These are phyloP conservation scores for Zaprionus obscuricornis DNA, from an alignment of 2,888 invertebrate genomes.

Conservation along the genomic window DNA sequence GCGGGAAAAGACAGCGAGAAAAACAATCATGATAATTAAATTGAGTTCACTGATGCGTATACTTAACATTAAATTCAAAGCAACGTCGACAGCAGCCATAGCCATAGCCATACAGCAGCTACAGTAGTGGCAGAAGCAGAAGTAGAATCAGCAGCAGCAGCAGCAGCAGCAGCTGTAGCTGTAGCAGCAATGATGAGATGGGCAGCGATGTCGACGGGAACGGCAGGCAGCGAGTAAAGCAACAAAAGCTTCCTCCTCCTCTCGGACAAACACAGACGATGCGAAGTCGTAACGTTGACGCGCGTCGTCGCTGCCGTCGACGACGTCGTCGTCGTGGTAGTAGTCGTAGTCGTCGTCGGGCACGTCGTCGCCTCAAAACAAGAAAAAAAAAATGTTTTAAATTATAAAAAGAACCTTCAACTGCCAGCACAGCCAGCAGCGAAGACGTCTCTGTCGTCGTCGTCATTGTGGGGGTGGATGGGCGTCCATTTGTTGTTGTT, in stretches of 20 bases:
- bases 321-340: constrained; percentile 1
- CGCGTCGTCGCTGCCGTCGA: constrained; percentile 5
- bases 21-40: constrained; percentile 78
- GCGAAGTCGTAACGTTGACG: constrained; percentile 14
- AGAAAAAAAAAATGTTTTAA: constrained; percentile 49
- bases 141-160: constrained; percentile 11
- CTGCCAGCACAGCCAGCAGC: constrained; percentile 47
- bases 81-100: constrained; percentile 28
- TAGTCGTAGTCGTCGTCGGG: constrained; percentile 1
- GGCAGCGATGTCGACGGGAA: neutral
- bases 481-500: constrained; percentile 2
- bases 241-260: constrained; percentile 43
- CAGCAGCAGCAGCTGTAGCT: neutral
- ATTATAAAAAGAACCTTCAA: constrained; percentile 69
- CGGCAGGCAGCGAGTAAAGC: neutral
- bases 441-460: constrained; percentile 27
- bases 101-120: too few relatives aligned
- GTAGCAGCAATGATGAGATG: neutral
- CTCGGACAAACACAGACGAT: constrained; percentile 2
- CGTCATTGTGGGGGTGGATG: constrained; percentile 26
- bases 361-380: constrained; percentile 35
- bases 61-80: constrained; percentile 77
- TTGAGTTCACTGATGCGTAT: constrained; percentile 81
- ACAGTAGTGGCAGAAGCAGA: constrained; percentile 8
- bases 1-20: constrained; percentile 51